A percentile compares a stretch with the other conserved stretches of the same genome.
Evolutionary conservation across 64 coral and sea anemone species (phyloP).

Genomic region (Stichodactyla helianthus): DNA sequence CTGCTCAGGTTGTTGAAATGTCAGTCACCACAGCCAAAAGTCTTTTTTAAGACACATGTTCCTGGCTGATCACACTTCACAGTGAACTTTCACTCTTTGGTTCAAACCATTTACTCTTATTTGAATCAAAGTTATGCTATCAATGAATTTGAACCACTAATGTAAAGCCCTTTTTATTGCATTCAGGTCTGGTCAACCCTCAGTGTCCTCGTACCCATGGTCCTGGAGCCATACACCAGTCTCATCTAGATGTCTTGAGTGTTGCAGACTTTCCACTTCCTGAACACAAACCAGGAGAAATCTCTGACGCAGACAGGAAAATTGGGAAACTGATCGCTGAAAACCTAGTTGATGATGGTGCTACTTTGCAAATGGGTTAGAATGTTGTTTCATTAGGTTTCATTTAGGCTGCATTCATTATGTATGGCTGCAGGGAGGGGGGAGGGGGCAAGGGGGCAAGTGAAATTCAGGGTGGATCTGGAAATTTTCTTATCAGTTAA

Average conservation of each 20-base stretch:
- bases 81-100: too few relatives aligned
- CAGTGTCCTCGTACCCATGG: conserved; percentile 90
- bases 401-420: too few relatives aligned
- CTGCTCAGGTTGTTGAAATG: too few relatives aligned
- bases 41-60: neutral
- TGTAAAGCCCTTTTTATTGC: too few relatives aligned
- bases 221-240: conserved; percentile 88
- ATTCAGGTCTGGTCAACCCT: conserved; percentile 71
- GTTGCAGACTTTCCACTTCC: conserved; percentile 81
- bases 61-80: neutral
- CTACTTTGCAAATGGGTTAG: conserved; percentile 99
- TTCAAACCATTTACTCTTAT: too few relatives aligned
- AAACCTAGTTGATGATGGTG: conserved; percentile 82
- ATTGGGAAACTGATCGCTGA: conserved; percentile 90
- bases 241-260: conserved; percentile 89
- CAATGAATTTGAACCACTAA: too few relatives aligned
- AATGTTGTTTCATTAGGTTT: neutral
- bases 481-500: too few relatives aligned
- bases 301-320: conserved; percentile 60
- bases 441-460: too few relatives aligned
- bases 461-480: too few relatives aligned
- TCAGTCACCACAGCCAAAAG: too few relatives aligned
- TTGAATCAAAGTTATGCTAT: too few relatives aligned
- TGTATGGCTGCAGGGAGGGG: too few relatives aligned
- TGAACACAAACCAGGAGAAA: conserved; percentile 44